Percentiles rank a stretch among this genome's conserved stretches.
Conservation (phyloP, 2,888 invertebrate genomes). For the Argyra leucocephala region DNA sequence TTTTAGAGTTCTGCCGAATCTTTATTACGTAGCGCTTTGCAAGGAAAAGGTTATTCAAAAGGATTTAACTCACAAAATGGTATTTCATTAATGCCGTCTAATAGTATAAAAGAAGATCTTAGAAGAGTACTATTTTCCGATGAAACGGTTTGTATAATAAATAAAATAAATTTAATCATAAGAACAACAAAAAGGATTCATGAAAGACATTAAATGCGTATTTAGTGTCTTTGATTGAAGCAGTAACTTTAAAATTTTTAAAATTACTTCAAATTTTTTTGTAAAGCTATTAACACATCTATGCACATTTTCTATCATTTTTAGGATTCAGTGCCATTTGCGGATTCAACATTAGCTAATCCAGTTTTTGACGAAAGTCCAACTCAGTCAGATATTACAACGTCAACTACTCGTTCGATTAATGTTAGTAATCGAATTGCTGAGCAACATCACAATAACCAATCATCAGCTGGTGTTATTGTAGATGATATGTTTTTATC, state of each 20-base stretch:
- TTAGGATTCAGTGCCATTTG: constrained; percentile 38
- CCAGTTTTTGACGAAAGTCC: constrained; percentile 40
- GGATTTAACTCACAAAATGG: constrained; percentile 42
- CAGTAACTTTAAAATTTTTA: no score
- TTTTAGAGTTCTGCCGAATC: constrained; percentile 54
- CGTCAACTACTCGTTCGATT: constrained; percentile 23
- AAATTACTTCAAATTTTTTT: constrained; percentile 12
- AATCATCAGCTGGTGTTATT: constrained; percentile 32
- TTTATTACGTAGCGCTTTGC: constrained; percentile 68
- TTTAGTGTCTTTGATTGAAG: no score
- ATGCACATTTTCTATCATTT: background rate
- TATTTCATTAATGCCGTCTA: constrained; percentile 35
- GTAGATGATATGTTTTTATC: constrained; percentile 45
- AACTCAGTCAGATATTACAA: constrained; percentile 21
- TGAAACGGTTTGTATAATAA: constrained; percentile 37
- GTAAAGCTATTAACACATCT: constrained; percentile 8
- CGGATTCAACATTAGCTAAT: constrained; percentile 39
- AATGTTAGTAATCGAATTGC: constrained; percentile 23
- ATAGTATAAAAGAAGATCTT: constrained; percentile 52
- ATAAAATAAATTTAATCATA: background rate
- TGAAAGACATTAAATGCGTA: no score
- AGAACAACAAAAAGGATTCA: no score
- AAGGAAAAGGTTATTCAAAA: constrained; percentile 58
- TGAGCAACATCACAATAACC: constrained; percentile 20
- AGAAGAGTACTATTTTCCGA: constrained; percentile 48